Conservation (phyloP, 1,140 invertebrate species). For the Drosophila hydei region DNA sequence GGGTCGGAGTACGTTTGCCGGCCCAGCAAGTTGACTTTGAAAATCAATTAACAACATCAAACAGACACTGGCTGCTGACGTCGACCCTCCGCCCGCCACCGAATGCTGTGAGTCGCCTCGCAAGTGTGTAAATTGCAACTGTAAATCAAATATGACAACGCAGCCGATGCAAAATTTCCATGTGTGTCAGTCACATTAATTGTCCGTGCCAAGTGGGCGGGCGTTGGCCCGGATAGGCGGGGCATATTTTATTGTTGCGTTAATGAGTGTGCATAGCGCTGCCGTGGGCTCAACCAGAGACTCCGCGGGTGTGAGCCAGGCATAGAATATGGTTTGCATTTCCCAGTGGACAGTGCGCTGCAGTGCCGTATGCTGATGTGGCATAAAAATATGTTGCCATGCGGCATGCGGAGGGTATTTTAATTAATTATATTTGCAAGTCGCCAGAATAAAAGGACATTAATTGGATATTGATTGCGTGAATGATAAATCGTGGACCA, state of each 20-base stretch:
- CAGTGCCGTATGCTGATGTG: slow-evolving; percentile 69
- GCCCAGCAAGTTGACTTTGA: slow-evolving; percentile 74
- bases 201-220: slow-evolving; percentile 52
- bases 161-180: slow-evolving; percentile 76
- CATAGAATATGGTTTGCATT: slow-evolving; percentile 12
- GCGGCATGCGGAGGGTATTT: slow-evolving; percentile 37
- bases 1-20: slow-evolving; percentile 2
- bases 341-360: slow-evolving; percentile 24
- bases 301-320: background rate
- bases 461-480: slow-evolving; percentile 75
- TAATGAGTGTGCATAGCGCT: slow-evolving; percentile 75
- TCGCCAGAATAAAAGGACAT: slow-evolving; percentile 56
- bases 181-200: slow-evolving; percentile 82
- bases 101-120: background rate
- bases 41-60: slow-evolving; percentile 84
- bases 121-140: slow-evolving; percentile 83
- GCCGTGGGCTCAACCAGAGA: background rate
- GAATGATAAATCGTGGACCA: slow-evolving; percentile 48
- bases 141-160: slow-evolving; percentile 83
- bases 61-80: slow-evolving; percentile 75
- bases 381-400: slow-evolving; percentile 77
- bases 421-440: slow-evolving; percentile 71
- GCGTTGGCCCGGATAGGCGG: background rate
- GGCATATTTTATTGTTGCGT: slow-evolving; percentile 77
- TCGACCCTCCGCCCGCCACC: slow-evolving; percentile 48